phyloP scores from a whole-genome alignment of 2,888 invertebrate genomes.

The Barypeithes pellucidus region DNA sequence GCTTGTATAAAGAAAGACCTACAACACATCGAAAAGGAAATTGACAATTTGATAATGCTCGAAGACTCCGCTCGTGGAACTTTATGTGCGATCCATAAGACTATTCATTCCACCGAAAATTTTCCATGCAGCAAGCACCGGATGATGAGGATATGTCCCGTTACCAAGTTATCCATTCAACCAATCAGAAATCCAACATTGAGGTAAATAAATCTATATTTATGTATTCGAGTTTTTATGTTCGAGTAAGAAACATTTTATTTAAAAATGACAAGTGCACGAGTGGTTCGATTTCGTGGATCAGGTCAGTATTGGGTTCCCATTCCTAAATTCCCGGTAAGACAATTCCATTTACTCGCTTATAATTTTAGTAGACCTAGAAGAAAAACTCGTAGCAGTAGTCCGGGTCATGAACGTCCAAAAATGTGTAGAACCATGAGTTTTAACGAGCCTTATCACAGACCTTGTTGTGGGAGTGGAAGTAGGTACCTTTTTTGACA shows the following conservation, averaged over 20 bases:
- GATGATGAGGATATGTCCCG: constrained; percentile 51
- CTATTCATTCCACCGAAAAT: constrained; percentile 49
- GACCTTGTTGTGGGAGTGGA: constrained; percentile 11
- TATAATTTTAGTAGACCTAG: constrained; percentile 22
- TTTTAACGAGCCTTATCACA: constrained; percentile 21
- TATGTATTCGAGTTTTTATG: background rate
- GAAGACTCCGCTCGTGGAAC: constrained; percentile 51
- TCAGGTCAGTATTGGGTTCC: too few relatives aligned
- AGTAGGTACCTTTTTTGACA: constrained; percentile 26
- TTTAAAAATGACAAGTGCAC: too few relatives aligned
- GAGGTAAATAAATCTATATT: constrained; percentile 7
- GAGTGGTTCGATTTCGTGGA: too few relatives aligned
- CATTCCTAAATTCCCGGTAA: too few relatives aligned
- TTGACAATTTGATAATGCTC: constrained; percentile 50
- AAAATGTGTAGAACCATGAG: constrained; percentile 40
- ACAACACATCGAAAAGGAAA: constrained; percentile 16
- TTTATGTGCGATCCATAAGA: constrained; percentile 52
- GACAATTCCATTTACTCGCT: too few relatives aligned
- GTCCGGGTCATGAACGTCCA: constrained; percentile 30
- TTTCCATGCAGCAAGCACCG: constrained; percentile 50
- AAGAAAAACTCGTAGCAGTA: constrained; percentile 41
- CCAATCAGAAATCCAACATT: constrained; percentile 23
- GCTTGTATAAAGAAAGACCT: constrained; percentile 10
- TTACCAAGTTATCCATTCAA: constrained; percentile 28
- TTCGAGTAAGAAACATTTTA: too few relatives aligned